These are phyloP conservation scores for Drosophila obscura DNA, from an alignment of 1,140 invertebrate species.

Conservation along the genomic window DNA sequence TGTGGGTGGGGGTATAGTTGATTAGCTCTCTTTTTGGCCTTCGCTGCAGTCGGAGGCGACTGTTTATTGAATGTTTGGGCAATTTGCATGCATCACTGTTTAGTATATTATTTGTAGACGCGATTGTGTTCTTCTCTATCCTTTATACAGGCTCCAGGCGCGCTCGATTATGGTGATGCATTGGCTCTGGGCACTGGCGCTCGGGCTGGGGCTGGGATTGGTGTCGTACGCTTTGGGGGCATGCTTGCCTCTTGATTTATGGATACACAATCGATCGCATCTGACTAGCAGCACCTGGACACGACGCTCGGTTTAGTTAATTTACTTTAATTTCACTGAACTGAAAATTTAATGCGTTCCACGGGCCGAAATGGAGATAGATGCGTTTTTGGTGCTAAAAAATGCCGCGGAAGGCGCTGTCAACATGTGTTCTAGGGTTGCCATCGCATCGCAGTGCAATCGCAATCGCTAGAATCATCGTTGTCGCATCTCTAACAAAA, in stretches of 20 bases:
- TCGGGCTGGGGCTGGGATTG: conserved; percentile 5
- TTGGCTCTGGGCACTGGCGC: not conserved
- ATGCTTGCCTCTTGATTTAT: conserved; percentile 35
- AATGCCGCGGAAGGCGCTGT: conserved; percentile 56
- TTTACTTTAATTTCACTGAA: conserved; percentile 46
- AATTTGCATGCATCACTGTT: conserved; percentile 57
- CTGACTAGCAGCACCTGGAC: no score
- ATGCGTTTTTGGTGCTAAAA: conserved; percentile 56
- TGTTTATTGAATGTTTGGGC: conserved; percentile 36
- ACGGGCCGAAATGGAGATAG: conserved; percentile 46
- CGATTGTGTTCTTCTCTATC: conserved; percentile 18
- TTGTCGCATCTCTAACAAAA: no score
- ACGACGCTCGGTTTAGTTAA: no score
- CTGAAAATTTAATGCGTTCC: conserved; percentile 78
- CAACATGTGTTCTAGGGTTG: conserved; percentile 57
- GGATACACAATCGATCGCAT: no score
- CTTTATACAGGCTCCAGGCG: conserved; percentile 33
- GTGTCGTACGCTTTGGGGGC: conserved; percentile 42
- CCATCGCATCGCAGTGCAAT: not conserved
- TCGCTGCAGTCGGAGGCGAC: conserved; percentile 1
- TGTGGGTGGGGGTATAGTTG: conserved; percentile 10
- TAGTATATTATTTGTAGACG: conserved; percentile 34
- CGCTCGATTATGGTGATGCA: conserved; percentile 47
- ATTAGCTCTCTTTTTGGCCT: conserved; percentile 22
- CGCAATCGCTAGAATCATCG: not conserved